Percentiles rank a stretch among this genome's conserved stretches.
Conservation (phyloP, 2,797 vertebrate genomes). For the Gymnothorax javanicus region DNA sequence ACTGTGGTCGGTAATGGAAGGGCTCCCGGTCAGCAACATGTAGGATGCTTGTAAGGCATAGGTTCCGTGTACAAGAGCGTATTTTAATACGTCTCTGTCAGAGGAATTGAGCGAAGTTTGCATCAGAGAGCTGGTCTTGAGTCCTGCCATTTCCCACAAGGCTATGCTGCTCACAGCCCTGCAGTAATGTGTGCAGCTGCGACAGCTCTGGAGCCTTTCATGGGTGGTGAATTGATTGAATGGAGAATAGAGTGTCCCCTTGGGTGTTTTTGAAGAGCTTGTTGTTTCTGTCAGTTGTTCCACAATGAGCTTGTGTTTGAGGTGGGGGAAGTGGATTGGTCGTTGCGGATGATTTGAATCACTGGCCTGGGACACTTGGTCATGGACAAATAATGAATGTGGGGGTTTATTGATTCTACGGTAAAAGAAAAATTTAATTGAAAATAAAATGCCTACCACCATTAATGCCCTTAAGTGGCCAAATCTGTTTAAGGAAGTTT, state of each 20-base stretch:
- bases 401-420: background rate
- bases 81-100: background rate
- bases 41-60: background rate
- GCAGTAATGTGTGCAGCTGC: conserved; percentile 22
- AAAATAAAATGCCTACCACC: conserved; percentile 34
- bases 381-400: conserved; percentile 6
- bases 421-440: conserved; percentile 1
- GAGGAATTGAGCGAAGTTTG: background rate
- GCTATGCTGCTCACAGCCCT: conserved; percentile 4
- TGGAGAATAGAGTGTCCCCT: conserved; percentile 68
- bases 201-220: conserved; percentile 36
- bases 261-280: conserved; percentile 69
- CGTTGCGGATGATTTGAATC: conserved; percentile 50
- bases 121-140: background rate
- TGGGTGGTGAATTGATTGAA: conserved; percentile 67
- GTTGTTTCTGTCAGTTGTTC: conserved; percentile 68
- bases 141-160: background rate
- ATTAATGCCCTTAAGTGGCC: background rate
- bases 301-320: conserved; percentile 63
- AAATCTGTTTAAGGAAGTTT: background rate
- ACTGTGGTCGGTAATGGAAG: background rate
- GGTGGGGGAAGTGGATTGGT: conserved; percentile 51
- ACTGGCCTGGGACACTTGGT: conserved; percentile 43
- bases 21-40: background rate
- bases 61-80: background rate